Base-by-base conservation (phyloP, 2,797 vertebrate species). In the Lycodopsis pacificus region DNA sequence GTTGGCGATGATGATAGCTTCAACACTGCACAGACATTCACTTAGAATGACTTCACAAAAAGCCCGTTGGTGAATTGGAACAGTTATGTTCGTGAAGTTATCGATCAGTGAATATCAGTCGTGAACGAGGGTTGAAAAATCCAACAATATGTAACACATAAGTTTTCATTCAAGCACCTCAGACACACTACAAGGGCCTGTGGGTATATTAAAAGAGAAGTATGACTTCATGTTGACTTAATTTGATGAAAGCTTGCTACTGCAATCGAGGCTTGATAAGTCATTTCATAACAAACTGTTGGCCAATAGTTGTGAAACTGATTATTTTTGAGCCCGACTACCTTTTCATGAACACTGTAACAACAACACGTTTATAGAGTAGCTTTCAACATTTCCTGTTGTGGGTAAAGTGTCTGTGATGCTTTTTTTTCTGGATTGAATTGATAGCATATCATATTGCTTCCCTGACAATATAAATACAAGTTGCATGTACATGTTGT, bases 291-390 rank as follows among this genome's bases (percentile, higher is more conserved):
- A 40, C 62, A 25, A 19, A 14, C 40, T 76, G 40, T 46, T 68
- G 7, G 48, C 22, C 44, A 72, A 20, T 57, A n/a, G 36, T 30
- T 77, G 42, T 68, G 58, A 73, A 73, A 77, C 7, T 11, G 30
- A 69, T 51, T 72, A 19, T 40, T 40, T 64, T 30, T 59, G 54
- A 20, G 12, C 27, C 13, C 34, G 38, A 42, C 20, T 17, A 7
- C 32, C 20, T 44, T 30, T 36, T 15, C 10, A 25, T 51, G 3
- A 40, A 44, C 53, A 25, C 34, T 14, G 7, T 32, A 34, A 32
- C 5, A 9, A 49, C 42, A 49, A 42, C 36, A 34, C 56, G 59
- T 44, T 38, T 38, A 30, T 8, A 61, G 11, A 65, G 30, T 13
- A 38, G 22, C 1, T 11, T 5, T 27, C 40, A 49, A 25, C 38